Percentiles rank a stretch among this genome's conserved stretches.
Conservation (phyloP, 2,797 vertebrate genomes). For the Borostomias antarcticus region DNA sequence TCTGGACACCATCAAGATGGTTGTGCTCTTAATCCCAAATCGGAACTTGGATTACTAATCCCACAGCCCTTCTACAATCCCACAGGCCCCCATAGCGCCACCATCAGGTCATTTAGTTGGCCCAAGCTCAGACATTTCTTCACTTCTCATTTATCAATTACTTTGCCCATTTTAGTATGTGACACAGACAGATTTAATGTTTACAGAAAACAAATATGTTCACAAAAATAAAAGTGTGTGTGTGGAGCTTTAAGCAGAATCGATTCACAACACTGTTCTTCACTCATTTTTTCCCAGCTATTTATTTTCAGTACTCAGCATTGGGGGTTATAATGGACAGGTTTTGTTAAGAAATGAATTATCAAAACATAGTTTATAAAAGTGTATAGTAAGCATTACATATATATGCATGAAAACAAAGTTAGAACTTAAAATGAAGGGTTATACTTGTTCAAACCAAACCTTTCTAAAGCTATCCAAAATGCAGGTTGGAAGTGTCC, state of each 20-base stretch:
- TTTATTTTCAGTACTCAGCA: constrained; percentile 83
- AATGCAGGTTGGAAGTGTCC: constrained; percentile 59
- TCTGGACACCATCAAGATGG: too few relatives aligned
- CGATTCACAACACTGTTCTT: constrained; percentile 47
- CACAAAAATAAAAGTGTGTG: neutral
- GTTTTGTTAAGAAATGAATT: constrained; percentile 82
- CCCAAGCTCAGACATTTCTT: neutral
- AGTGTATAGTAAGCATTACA: constrained; percentile 80
- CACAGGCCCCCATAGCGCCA: neutral
- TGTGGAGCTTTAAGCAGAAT: neutral
- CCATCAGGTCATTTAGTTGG: neutral
- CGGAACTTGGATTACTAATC: too few relatives aligned
- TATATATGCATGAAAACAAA: constrained; percentile 58
- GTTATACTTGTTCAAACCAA: constrained; percentile 57
- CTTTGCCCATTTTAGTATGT: neutral
- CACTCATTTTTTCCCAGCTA: constrained; percentile 64
- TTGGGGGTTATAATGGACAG: constrained; percentile 81
- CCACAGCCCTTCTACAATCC: neutral
- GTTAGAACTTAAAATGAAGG: constrained; percentile 52
- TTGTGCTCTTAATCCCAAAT: too few relatives aligned
- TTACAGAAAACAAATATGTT: neutral
- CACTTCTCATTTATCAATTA: too few relatives aligned
- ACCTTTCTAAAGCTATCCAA: constrained; percentile 51
- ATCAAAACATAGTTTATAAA: constrained; percentile 85
- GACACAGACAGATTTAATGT: neutral